Evolutionary conservation across 2,797 vertebrate species (phyloP), one percentile per base, ranked within the genome.

Genomic region (Mormyrops attenuatus): DNA sequence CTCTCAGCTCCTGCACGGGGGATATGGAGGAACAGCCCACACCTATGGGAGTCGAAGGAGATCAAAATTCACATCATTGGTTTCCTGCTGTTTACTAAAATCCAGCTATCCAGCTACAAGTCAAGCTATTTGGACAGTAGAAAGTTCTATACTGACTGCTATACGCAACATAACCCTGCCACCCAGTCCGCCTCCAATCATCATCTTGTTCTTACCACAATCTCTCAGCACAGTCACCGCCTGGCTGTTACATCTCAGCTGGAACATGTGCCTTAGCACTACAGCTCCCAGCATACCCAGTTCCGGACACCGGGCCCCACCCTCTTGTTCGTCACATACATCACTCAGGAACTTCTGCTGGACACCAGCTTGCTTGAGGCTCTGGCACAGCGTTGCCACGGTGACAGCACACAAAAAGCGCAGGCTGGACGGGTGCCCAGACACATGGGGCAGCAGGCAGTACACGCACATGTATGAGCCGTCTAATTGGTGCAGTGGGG

Each of bases 221-320:
- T 97, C 95, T 87, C 95, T 95, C 69, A 98, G 91, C 11, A 90
- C 85, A n/a, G 95, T 93, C 91, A 99, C 92, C 0, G 97, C 98
- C 93, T 99, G 98, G 3, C 97, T 97, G 0, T 99, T 99, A 90
- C 98, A 98, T 13, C 96, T 96, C 26, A 99, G 96, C 94, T 99
- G 98, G 89, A 99, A 91, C 92, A 97, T 1, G 44, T 99, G 99
- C 69, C 96, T 97, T 92, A 99, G 94, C 93, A 97, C 95, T 0
- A 96, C 96, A 92, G 96, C 95, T 94, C 97, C 98, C 93, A 98
- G 90, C 30, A 93, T 69, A 91, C 93, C 94, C 91, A 94, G 90
- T 90, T 96, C 95, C 1, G 93, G 89, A 90, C 90, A 92, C 92
- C 92, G 90, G 0, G 85, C 91, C 17, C 57, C 0, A 0, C 20